phyloP scores from a whole-genome alignment of 2,888 invertebrate species.

The Eupeodes latifasciatus region DNA sequence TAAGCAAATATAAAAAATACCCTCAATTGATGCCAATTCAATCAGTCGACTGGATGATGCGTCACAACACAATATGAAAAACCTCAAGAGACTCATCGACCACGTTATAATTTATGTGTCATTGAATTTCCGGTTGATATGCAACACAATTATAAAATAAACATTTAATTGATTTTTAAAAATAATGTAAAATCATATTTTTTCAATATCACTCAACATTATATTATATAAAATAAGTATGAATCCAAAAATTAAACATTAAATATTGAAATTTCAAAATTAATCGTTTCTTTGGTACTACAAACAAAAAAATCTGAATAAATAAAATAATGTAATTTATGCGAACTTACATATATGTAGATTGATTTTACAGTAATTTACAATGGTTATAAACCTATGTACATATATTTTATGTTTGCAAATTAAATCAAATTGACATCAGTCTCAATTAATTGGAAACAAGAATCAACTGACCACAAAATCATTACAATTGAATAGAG shows the following conservation, averaged over 20 bases:
- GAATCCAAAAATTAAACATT: not conserved
- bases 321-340: not conserved
- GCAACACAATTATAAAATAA: conserved; percentile 14
- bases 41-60: conserved; percentile 24
- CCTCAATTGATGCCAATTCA: conserved; percentile 36
- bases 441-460: conserved; percentile 43
- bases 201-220: not conserved
- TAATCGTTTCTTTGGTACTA: not conserved
- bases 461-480: conserved; percentile 57
- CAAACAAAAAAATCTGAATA: not conserved
- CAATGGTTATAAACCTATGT: not conserved
- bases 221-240: not conserved
- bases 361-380: conserved; percentile 13
- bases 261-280: conserved; percentile 9
- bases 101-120: conserved; percentile 23
- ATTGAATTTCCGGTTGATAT: conserved; percentile 45
- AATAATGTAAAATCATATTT: not conserved
- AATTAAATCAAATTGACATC: conserved; percentile 41
- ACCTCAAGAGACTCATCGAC: conserved; percentile 36
- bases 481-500: conserved; percentile 49
- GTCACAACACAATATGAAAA: conserved; percentile 29
- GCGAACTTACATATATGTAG: conserved; percentile 9
- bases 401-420: conserved; percentile 1
- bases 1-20: conserved; percentile 22
- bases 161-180: not conserved